Evolutionary conservation across 2,888 invertebrate genomes (phyloP).

Genomic region (Agonopterix heracliana): DNA sequence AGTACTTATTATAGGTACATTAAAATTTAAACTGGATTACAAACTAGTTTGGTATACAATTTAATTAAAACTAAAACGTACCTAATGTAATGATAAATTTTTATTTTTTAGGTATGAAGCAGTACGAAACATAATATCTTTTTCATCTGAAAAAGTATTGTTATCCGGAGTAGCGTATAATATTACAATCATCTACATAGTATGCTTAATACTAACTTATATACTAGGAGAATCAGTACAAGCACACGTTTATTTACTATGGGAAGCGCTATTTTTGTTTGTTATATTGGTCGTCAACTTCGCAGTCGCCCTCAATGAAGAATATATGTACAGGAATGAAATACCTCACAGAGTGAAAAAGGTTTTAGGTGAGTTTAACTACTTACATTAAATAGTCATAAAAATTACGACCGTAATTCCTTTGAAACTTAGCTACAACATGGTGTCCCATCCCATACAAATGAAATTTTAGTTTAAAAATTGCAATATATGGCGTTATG

Average conservation of each 20-base stretch:
- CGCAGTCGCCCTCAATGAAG: constrained; percentile 63
- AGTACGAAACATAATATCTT: constrained; percentile 57
- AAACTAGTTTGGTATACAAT: too few relatives aligned
- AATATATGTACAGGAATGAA: constrained; percentile 69
- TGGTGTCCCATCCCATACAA: too few relatives aligned
- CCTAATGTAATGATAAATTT: not conserved
- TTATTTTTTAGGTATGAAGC: constrained; percentile 44
- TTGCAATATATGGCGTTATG: too few relatives aligned
- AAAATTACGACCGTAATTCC: not conserved
- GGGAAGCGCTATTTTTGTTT: constrained; percentile 64
- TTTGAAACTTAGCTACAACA: too few relatives aligned
- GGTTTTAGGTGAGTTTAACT: constrained; percentile 54
- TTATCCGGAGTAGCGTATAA: constrained; percentile 65
- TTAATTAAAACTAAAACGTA: not conserved
- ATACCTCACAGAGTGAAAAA: constrained; percentile 70
- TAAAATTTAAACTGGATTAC: too few relatives aligned
- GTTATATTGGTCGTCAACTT: constrained; percentile 60
- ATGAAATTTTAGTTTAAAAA: too few relatives aligned
- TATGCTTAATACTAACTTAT: constrained; percentile 58
- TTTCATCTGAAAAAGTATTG: constrained; percentile 64
- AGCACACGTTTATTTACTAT: constrained; percentile 56
- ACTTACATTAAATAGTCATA: too few relatives aligned
- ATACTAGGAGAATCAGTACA: constrained; percentile 55
- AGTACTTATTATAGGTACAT: too few relatives aligned
- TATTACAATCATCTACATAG: constrained; percentile 54